Percentiles rank a stretch among this genome's conserved stretches.
phyloP scores from a whole-genome alignment of 1,140 invertebrate species.

The Drosophila subobscura region DNA sequence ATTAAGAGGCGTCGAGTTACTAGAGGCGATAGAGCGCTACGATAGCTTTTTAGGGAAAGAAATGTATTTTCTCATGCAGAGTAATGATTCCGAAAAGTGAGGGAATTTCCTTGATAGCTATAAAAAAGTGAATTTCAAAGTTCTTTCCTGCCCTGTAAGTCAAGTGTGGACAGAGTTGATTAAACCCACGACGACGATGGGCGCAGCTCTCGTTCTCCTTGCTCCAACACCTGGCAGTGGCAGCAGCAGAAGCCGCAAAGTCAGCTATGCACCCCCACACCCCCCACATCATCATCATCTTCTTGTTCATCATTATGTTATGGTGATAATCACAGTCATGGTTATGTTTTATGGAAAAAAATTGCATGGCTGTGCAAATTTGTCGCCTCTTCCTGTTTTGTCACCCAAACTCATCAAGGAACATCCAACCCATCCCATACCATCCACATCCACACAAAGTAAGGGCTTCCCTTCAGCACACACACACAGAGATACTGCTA shows the following conservation, averaged over 20 bases:
- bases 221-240: slow-evolving; percentile 36
- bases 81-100: background rate
- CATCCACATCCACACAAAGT: slow-evolving; percentile 47
- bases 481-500: slow-evolving; percentile 19
- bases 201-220: background rate
- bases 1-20: background rate
- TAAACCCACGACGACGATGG: slow-evolving; percentile 6
- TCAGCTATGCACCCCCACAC: background rate
- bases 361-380: slow-evolving; percentile 79
- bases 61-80: no score
- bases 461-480: slow-evolving; percentile 8
- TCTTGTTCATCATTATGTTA: background rate
- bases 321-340: slow-evolving; percentile 20
- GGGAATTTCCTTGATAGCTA: background rate
- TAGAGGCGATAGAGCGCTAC: background rate
- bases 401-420: slow-evolving; percentile 73
- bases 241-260: slow-evolving; percentile 4
- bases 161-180: slow-evolving; percentile 30
- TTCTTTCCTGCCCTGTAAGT: slow-evolving; percentile 10
- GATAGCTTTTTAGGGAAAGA: no score
- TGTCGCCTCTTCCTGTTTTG: slow-evolving; percentile 79
- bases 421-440: slow-evolving; percentile 36
- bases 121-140: background rate
- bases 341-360: slow-evolving; percentile 47
- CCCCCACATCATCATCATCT: background rate